phyloP scores from a whole-genome alignment of 2,797 vertebrate genomes.

The Luscinia luscinia region DNA sequence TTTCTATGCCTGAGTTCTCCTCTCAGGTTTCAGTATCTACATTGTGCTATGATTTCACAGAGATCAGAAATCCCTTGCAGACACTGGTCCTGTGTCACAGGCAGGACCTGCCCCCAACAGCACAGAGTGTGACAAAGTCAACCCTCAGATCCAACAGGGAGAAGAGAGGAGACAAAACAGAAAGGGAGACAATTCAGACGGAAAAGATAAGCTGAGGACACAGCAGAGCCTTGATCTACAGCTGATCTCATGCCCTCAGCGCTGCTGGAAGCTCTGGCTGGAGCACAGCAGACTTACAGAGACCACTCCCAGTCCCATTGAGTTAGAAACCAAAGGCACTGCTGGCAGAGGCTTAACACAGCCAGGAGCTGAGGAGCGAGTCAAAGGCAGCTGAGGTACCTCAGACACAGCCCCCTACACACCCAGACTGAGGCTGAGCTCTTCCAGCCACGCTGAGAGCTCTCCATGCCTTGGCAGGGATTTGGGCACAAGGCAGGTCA shows the following conservation, averaged over 20 bases:
- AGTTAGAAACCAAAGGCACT: neutral
- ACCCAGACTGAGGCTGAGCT: neutral
- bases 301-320: neutral
- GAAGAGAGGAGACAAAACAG: neutral
- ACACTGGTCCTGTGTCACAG: fast-evolving
- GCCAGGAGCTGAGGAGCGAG: neutral
- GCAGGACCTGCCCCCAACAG: neutral
- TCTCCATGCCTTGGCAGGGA: neutral
- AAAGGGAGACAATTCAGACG: neutral
- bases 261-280: neutral
- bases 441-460: neutral
- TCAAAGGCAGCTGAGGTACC: neutral
- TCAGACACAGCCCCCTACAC: neutral
- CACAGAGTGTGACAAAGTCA: neutral
- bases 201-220: neutral
- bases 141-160: neutral
- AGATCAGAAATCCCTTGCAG: neutral
- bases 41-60: neutral
- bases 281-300: neutral
- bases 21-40: neutral
- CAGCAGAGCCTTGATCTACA: neutral
- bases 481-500: neutral
- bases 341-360: neutral
- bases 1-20: neutral
- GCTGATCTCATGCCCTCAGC: neutral